These are phyloP conservation scores for Stenotaenia linearis DNA, from an alignment of 2,888 invertebrate genomes.

Conservation along the genomic window DNA sequence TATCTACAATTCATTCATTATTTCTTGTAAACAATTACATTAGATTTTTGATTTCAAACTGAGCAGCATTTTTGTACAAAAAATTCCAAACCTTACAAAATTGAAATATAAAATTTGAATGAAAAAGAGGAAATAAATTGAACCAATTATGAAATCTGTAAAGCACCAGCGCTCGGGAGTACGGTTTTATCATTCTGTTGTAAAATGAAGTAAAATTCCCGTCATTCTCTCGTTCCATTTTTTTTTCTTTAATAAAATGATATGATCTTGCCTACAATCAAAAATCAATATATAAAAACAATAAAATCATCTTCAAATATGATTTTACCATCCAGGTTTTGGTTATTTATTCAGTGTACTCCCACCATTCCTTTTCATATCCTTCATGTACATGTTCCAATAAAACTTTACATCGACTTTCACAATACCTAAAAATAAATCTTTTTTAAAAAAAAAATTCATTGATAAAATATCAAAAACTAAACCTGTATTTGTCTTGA, in stretches of 20 bases:
- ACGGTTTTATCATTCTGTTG: neutral
- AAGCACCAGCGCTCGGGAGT: neutral
- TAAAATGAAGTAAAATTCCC: neutral
- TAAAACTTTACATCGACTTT: conserved; percentile 89
- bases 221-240: neutral
- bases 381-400: conserved; percentile 98
- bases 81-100: neutral
- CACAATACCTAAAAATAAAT: conserved; percentile 75
- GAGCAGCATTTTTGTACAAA: neutral
- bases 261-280: neutral
- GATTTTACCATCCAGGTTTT: conserved; percentile 13
- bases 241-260: neutral
- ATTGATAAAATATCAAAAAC: neutral
- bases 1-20: neutral
- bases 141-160: neutral
- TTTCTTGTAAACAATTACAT: neutral
- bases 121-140: neutral
- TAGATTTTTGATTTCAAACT: conserved; percentile 1
- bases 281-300: neutral
- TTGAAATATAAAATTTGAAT: neutral
- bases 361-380: conserved; percentile 98
- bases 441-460: neutral
- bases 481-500: conserved; percentile 92
- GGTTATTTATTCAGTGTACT: conserved; percentile 65
- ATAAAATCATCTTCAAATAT: neutral